Conservation (phyloP, 2,113 vertebrate genomes). For the Brienomyrus longianalis region DNA sequence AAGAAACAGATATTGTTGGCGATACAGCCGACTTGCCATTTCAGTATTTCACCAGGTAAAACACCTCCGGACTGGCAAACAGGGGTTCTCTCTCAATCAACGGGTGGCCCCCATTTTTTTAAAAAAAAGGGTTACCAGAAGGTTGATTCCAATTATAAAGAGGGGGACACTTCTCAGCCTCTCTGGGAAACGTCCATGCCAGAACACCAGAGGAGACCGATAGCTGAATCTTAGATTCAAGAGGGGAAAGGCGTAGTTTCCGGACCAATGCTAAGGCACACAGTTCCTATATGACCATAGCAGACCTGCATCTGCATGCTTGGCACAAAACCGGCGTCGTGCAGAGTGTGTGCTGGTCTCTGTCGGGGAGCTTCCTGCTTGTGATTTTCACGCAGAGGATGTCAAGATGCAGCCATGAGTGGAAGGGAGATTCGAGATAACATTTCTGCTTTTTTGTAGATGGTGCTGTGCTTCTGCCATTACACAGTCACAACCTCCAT, state of each 20-base stretch:
- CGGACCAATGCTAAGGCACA: not conserved
- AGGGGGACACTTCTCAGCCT: not conserved
- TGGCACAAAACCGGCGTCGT: not conserved
- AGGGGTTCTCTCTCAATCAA: not conserved
- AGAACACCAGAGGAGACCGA: not conserved
- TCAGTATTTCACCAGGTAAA: not conserved
- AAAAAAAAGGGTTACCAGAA: not conserved
- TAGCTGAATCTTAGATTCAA: not conserved
- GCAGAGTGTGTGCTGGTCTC: not conserved
- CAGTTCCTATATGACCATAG: not conserved
- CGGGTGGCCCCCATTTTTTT: not conserved
- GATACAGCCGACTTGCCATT: not conserved
- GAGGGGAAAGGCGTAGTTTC: not conserved
- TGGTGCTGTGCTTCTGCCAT: not conserved
- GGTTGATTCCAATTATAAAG: not conserved
- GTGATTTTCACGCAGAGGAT: not conserved
- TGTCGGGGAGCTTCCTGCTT: not conserved
- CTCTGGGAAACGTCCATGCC: not conserved
- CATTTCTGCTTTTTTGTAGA: not conserved
- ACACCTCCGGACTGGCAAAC: not conserved
- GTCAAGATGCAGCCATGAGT: not conserved
- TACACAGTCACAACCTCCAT: not conserved
- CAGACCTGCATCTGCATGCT: not conserved
- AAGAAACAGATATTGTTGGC: not conserved
- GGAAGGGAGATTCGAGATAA: not conserved